Base-by-base conservation (phyloP, 2,113 vertebrate species). In the Atractosteus spatula region DNA sequence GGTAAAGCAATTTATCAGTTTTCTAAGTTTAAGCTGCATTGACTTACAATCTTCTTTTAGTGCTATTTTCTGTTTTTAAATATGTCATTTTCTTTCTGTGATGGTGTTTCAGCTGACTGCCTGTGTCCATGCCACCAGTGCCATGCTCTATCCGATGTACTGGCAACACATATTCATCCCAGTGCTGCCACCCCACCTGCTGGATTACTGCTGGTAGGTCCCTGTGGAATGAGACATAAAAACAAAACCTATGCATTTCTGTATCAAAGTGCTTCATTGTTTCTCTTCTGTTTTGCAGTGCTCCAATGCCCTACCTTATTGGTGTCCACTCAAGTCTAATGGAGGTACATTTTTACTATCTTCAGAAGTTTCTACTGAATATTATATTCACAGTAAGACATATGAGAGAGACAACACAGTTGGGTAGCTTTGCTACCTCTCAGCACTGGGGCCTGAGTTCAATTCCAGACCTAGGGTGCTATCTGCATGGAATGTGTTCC, bases 151-250 rank as follows among this genome's bases (percentile, higher is more conserved):
- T 68, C 95, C 95, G 71, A 96, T 97, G 95, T 90, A 86, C 88
- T 97, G 95, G 95, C 95, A 97, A 69, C 95, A 97, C 76, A 95
- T 97, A 82, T 94, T 94, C 81, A 97, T 97, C 71, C 95, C 95
- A 8, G 93, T 94, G 0, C 87, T 97, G 43, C 95, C 95, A 3
- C 91, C 94, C 0, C 94, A 97, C 71, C 89, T 96, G 56, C 88
- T 97, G 73, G 95, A 97, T 79, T 97, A 96, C 78, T 95, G 94
- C 86, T 94, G 95, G 94, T 96, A 71, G 92, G 88, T 59, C 14
- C 43, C 3, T 6, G 54, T 12, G 16, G 2, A 14, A 8, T 14
- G 41, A 66, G 43, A 66, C 65, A 44, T 43, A 66, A 12, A 66
- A 41, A 44, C 63, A 66, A 41, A 66, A 29, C 29, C 29, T 29